phyloP scores from a whole-genome alignment of 2,797 vertebrate species.

The Chelon labrosus region DNA sequence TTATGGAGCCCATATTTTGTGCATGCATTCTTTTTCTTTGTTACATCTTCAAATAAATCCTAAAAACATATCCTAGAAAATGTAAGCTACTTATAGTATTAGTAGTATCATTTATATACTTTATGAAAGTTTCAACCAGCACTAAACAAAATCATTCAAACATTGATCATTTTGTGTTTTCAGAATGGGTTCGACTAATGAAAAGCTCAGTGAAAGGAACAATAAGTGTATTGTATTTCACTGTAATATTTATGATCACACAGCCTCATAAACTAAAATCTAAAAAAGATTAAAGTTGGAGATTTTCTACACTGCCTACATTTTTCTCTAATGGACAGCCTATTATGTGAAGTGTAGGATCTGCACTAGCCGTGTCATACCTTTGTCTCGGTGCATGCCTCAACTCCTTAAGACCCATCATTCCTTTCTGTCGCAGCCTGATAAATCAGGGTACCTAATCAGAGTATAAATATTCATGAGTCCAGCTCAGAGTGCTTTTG shows the following conservation, averaged over 20 bases:
- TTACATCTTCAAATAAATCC: too few species aligned
- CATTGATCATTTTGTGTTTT: neutral
- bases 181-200: neutral
- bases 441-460: constrained; percentile 85
- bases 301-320: constrained; percentile 16
- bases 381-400: constrained; percentile 64
- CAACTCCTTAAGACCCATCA: constrained; percentile 74
- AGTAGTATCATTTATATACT: too few species aligned
- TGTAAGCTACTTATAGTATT: too few species aligned
- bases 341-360: constrained; percentile 54
- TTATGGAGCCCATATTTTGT: neutral
- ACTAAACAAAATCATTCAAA: neutral
- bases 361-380: constrained; percentile 58
- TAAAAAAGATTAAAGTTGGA: constrained; percentile 10
- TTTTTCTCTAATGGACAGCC: constrained; percentile 51
- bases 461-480: constrained; percentile 86
- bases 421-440: constrained; percentile 70
- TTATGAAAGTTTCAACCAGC: too few species aligned
- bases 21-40: neutral
- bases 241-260: constrained; percentile 19
- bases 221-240: neutral
- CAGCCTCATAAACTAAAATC: constrained; percentile 18
- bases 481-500: constrained; percentile 67
- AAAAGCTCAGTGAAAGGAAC: constrained; percentile 2
- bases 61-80: too few species aligned